phyloP scores from a whole-genome alignment of 1,140 invertebrate species.

The Matsumurasca onukii region DNA sequence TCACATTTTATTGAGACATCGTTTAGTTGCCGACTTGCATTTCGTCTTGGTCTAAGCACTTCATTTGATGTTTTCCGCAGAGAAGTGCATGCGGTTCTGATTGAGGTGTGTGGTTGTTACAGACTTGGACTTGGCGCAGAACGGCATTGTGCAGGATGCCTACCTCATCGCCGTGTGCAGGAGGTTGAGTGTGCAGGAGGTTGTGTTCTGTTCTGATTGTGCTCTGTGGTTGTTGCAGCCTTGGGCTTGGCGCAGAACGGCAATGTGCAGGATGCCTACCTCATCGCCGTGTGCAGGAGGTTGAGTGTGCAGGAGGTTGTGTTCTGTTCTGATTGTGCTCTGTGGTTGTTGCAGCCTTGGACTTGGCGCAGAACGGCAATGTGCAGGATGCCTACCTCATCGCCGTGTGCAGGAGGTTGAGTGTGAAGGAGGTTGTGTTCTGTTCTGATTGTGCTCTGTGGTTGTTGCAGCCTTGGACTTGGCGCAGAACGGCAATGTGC shows the following conservation, averaged over 20 bases:
- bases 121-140: constrained; percentile 85
- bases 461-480: constrained; percentile 82
- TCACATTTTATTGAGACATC: too few species aligned
- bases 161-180: constrained; percentile 96
- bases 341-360: constrained; percentile 73
- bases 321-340: constrained; percentile 23
- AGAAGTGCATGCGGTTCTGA: too few species aligned
- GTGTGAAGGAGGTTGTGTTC: too few species aligned
- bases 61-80: too few species aligned
- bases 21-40: too few species aligned
- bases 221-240: constrained; percentile 63
- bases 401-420: too few species aligned
- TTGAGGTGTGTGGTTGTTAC: constrained; percentile 50
- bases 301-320: too few species aligned
- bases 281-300: constrained; percentile 95
- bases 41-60: too few species aligned
- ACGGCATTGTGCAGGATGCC: constrained; percentile 89
- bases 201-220: too few species aligned
- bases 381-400: constrained; percentile 97
- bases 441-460: constrained; percentile 38
- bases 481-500: constrained; percentile 78
- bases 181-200: too few species aligned
- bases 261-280: constrained; percentile 94
- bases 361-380: constrained; percentile 76
- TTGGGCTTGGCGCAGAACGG: constrained; percentile 79